A percentile compares a stretch with the other conserved stretches of the same genome.
phyloP scores from a whole-genome alignment of 1,140 invertebrate genomes.

The Eumaeus atala region DNA sequence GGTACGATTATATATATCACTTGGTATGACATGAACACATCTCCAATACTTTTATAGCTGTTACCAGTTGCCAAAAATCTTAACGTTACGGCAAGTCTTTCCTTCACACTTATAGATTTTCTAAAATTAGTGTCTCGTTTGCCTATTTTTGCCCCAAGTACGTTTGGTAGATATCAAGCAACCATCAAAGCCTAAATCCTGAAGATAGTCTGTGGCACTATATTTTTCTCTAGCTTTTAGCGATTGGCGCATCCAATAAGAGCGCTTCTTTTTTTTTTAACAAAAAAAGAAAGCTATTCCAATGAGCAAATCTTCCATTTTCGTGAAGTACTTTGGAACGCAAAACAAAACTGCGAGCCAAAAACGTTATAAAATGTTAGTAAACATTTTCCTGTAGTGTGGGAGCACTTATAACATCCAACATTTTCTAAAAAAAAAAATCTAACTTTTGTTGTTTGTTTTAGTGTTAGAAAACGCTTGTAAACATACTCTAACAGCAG shows the following conservation, averaged over 20 bases:
- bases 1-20: constrained; percentile 18
- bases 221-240: constrained; percentile 17
- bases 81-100: constrained; percentile 17
- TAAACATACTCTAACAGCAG: constrained; percentile 2
- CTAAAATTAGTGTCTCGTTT: constrained; percentile 16
- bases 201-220: constrained; percentile 18
- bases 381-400: constrained; percentile 9
- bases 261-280: too few relatives aligned
- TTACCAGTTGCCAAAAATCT: constrained; percentile 19
- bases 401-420: constrained; percentile 10
- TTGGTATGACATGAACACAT: constrained; percentile 20
- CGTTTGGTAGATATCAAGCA: constrained; percentile 18
- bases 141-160: constrained; percentile 20
- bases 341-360: too few relatives aligned
- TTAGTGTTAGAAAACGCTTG: constrained; percentile 8
- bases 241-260: too few relatives aligned
- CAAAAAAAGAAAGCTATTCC: too few relatives aligned
- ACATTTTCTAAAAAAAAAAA: not conserved
- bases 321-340: too few relatives aligned
- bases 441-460: constrained; percentile 2
- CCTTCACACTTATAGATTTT: constrained; percentile 12
- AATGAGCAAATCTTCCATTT: too few relatives aligned
- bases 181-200: constrained; percentile 19
- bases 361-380: not conserved
- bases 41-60: constrained; percentile 19